Percentiles rank a stretch among this genome's conserved stretches.
Evolutionary conservation across 2,113 vertebrate species (phyloP).

Genomic region (Microtus ochrogaster): DNA sequence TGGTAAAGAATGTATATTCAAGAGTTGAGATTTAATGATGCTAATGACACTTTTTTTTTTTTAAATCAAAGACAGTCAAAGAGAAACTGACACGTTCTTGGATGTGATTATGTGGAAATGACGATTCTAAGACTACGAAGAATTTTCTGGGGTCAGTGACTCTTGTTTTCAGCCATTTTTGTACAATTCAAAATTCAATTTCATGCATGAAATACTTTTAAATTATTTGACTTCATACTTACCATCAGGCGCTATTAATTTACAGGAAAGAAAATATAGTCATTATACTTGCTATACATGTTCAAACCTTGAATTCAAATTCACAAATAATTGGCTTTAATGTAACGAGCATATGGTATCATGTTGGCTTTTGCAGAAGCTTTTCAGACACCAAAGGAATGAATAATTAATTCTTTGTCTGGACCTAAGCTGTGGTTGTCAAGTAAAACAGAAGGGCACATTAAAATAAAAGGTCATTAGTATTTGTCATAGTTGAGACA

Average conservation of each 20-base stretch:
- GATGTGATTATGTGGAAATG: background rate
- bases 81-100: background rate
- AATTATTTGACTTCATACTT: background rate
- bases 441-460: background rate
- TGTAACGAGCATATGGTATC: background rate
- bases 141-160: background rate
- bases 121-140: background rate
- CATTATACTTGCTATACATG: background rate
- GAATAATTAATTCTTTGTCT: conserved; percentile 18
- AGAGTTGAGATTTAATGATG: background rate
- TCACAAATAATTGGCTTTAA: background rate
- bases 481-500: background rate
- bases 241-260: background rate
- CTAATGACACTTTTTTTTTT: background rate
- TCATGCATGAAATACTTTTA: background rate
- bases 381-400: background rate
- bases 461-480: conserved; percentile 1
- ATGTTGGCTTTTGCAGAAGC: background rate
- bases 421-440: background rate
- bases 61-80: background rate
- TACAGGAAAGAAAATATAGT: background rate
- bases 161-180: background rate
- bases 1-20: background rate
- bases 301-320: background rate
- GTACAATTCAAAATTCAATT: background rate